Evolutionary conservation across 2,797 vertebrate species (phyloP), one percentile per base, ranked within the genome.

Genomic region (Champsocephalus gunnari): DNA sequence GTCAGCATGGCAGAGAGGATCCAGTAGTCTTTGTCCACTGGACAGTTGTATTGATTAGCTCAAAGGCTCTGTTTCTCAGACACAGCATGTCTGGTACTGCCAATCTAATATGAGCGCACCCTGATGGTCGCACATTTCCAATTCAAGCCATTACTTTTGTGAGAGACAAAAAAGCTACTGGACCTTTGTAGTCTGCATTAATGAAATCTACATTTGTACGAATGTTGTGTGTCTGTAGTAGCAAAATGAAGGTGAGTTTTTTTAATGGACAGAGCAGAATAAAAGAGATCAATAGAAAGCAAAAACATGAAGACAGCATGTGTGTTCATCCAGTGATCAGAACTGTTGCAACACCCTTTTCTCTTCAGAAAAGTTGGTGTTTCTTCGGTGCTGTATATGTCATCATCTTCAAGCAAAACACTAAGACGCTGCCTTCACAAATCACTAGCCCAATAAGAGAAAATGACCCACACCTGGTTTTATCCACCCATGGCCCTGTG

Each of bases 381-480:
- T 55, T 69, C 24, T 21, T 45, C 14, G 58, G 16, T 43, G 57
- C 61, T 43, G 14, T 61, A 21, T 48, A 47, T 45, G 60, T 80
- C 66, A 50, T 74, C 67, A 62, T 16, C 41, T 2, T 62, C 61
- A 53, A 61, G 32, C 47, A 61, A 79, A 82, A 76, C 45, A 76
- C 61, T 59, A 50, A 75, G 71, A 59, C 62, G 50, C 49, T 50
- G 47, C 74, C 51, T 73, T 64, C 38, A 85, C 82, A 84, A 87
- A 90, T 81, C 53, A 61, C 34, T 43, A 21, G 85, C 79, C 65
- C 77, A 87, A 88, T 94, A 94, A 91, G 89, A 87, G 78, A 92
- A 89, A 75, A 75, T 73, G 83, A 89, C 89, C 85, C 82, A 87
- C 86, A 87, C 59, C 60, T 92, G 86, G 88, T 84, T 91, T 91